phyloP scores from a whole-genome alignment of 2,888 invertebrate species.

The Athalia cordata region DNA sequence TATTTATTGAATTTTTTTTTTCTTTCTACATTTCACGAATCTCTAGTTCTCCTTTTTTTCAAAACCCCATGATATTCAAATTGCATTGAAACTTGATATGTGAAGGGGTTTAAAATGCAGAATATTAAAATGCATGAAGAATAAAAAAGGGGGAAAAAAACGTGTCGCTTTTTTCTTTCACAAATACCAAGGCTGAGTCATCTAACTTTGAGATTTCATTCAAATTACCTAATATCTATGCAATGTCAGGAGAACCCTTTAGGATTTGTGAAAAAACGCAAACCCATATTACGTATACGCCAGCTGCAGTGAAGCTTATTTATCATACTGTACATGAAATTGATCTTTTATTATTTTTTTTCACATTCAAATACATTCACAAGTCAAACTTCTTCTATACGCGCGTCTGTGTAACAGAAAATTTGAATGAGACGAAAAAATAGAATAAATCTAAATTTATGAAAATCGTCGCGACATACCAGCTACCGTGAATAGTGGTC shows the following conservation, averaged over 20 bases:
- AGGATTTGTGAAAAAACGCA: conserved; percentile 5
- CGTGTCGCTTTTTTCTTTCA: neutral
- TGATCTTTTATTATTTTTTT: neutral
- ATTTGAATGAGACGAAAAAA: no score
- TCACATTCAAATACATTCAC: no score
- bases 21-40: neutral
- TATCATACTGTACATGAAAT: conserved; percentile 3
- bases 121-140: conserved; percentile 67
- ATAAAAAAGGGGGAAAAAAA: conserved; percentile 37
- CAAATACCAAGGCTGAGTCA: neutral
- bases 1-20: neutral
- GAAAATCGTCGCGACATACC: no score
- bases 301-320: conserved; percentile 4
- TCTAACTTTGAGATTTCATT: conserved; percentile 17
- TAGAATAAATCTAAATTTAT: no score
- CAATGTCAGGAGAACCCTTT: conserved; percentile 11
- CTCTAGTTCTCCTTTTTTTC: neutral
- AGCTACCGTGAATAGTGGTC: no score
- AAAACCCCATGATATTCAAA: conserved; percentile 58
- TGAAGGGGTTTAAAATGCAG: conserved; percentile 51
- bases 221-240: neutral
- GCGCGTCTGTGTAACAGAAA: no score
- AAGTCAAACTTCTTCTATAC: no score
- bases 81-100: conserved; percentile 54
- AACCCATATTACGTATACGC: neutral